These are phyloP conservation scores for Autographa gamma DNA, from an alignment of 2,888 invertebrate genomes.

Conservation along the genomic window DNA sequence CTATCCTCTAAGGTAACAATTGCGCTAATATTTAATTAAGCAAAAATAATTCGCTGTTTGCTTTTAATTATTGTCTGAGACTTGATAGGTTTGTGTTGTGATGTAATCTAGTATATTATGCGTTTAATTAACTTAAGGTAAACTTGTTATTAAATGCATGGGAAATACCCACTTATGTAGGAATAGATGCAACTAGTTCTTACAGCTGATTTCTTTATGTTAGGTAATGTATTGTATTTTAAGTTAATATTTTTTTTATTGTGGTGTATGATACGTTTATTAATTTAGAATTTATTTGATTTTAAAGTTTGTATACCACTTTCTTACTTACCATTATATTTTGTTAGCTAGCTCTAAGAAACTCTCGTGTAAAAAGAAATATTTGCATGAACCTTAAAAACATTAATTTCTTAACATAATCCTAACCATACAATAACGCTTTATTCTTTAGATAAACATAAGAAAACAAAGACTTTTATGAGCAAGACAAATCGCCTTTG, in stretches of 20 bases:
- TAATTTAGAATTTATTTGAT: no score
- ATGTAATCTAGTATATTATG: background rate
- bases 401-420: background rate
- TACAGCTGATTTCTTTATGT: no score
- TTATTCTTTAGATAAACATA: slow-evolving; percentile 15
- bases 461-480: slow-evolving; percentile 45
- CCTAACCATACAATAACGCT: slow-evolving; percentile 14
- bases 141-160: no score
- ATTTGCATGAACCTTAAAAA: background rate
- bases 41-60: background rate
- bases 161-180: no score
- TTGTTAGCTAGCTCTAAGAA: no score
- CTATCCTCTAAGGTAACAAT: background rate
- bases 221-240: no score
- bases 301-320: no score
- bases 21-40: background rate
- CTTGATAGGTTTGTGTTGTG: background rate
- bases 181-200: no score
- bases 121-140: background rate
- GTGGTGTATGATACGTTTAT: no score
- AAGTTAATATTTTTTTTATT: no score
- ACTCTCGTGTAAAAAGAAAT: no score
- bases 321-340: no score
- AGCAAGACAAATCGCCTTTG: slow-evolving; percentile 43
- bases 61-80: background rate